These are phyloP conservation scores for Tetragnatha montana DNA, from an alignment of 2,888 invertebrate species.

Conservation along the genomic window DNA sequence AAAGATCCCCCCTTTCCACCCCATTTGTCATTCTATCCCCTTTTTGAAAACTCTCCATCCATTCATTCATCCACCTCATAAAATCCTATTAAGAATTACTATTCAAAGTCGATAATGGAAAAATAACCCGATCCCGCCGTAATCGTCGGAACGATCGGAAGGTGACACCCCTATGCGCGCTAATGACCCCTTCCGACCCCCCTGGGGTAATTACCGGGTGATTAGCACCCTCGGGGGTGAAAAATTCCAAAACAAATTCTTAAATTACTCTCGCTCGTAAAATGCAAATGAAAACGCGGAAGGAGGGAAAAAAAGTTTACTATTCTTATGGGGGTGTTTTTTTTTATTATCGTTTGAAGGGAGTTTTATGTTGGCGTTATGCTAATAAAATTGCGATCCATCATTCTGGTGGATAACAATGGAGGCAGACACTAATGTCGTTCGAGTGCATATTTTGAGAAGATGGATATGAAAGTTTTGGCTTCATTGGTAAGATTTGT, in stretches of 20 bases:
- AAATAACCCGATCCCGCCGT: background rate
- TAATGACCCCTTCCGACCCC: background rate
- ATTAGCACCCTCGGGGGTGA: background rate
- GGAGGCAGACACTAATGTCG: too few relatives aligned
- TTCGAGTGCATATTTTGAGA: too few relatives aligned
- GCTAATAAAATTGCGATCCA: too few relatives aligned
- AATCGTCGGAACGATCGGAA: background rate
- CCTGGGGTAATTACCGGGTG: background rate
- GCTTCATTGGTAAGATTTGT: too few relatives aligned
- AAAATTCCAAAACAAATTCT: background rate
- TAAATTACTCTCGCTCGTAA: background rate
- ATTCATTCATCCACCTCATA: background rate
- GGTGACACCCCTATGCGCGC: background rate
- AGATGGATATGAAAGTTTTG: too few relatives aligned
- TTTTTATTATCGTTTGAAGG: too few relatives aligned
- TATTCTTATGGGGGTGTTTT: too few relatives aligned
- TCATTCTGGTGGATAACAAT: too few relatives aligned
- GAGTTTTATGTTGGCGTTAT: too few relatives aligned
- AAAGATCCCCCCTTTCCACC: too few relatives aligned
- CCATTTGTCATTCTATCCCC: too few relatives aligned
- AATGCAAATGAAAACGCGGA: background rate
- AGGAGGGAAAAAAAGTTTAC: too few relatives aligned
- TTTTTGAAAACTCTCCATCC: background rate
- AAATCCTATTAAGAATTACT: background rate
- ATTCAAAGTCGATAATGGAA: background rate